Evolutionary conservation across 2,797 vertebrate genomes (phyloP).

Genomic region (Trichosurus vulpecula): DNA sequence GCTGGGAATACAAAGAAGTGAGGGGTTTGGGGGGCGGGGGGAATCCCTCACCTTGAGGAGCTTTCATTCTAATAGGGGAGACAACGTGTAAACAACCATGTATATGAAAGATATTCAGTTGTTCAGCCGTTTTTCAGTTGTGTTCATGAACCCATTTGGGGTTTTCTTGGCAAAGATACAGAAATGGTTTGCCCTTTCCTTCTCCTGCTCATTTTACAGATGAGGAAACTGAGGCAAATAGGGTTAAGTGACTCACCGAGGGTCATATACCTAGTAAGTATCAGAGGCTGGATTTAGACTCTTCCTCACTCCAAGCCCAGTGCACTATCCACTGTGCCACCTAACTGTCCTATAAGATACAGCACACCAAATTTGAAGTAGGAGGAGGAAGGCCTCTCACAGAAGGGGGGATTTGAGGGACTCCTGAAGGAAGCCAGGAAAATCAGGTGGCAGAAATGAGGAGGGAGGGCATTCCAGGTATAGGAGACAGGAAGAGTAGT

Average conservation of each 20-base stretch:
- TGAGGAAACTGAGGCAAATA: neutral
- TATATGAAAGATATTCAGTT: neutral
- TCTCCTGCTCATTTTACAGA: neutral
- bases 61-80: neutral
- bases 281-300: neutral
- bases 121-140: neutral
- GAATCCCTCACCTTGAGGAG: neutral
- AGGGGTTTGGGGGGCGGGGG: accelerated
- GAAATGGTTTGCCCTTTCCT: neutral
- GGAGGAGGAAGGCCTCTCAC: neutral
- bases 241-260: neutral
- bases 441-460: neutral
- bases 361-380: neutral
- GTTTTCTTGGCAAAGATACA: neutral
- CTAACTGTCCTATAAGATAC: neutral
- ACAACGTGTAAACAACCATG: neutral
- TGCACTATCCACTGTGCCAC: neutral
- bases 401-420: neutral
- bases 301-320: neutral
- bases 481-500: neutral
- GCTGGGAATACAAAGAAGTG: neutral
- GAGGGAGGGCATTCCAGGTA: neutral
- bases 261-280: neutral
- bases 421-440: neutral
- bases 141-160: neutral